Base-by-base conservation (phyloP, 2,888 invertebrate species). In the Allophyes oxyacanthae region DNA sequence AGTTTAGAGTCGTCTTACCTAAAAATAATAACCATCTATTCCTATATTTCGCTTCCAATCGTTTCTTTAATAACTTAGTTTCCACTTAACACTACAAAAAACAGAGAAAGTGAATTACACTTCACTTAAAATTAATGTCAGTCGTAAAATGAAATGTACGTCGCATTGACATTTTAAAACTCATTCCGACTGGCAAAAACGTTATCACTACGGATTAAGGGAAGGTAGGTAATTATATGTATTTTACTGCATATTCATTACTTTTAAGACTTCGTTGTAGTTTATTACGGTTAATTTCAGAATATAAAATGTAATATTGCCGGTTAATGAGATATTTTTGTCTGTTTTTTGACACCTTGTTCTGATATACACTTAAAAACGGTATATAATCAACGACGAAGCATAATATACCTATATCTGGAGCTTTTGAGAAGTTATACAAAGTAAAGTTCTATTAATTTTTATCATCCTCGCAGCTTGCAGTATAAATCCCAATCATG, bases 161-260 rank as follows among this genome's bases (percentile, higher is more conserved):
- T 8, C 45, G 6, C 42, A 58, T 57, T 75, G 71, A 74, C 79
- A 75, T 78, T 79, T 68, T 55, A 63, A 32, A 50, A 51, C 38
- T 54, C 44, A 67, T 63, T 63, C 45, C 26, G 44, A 26, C 13
- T 48, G 48, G 20, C 45, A 62, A 62, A 57, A 51, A 33, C 32
- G 0, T 60, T 58, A 43, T 40, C 50, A 63, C 14, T 41, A 4
- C 34, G 64, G 71, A 77, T 77, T 73, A 76, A 64, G 40, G 44
- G 43, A 43, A 13, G 25, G 32, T 53, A 67, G 62, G 71, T 72
- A 71, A n/a, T n/a, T n/a, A n/a, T n/a, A n/a, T n/a, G n/a, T 42
- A 42, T 72, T 75, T 64, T 64, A 66, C 37, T 51, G 38, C 41
- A 40, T 64, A 54, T 60, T 63, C 42, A 61, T 66, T 62, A 61